These are phyloP conservation scores for Linyphia triangularis DNA, from an alignment of 2,888 invertebrate species.

Conservation along the genomic window DNA sequence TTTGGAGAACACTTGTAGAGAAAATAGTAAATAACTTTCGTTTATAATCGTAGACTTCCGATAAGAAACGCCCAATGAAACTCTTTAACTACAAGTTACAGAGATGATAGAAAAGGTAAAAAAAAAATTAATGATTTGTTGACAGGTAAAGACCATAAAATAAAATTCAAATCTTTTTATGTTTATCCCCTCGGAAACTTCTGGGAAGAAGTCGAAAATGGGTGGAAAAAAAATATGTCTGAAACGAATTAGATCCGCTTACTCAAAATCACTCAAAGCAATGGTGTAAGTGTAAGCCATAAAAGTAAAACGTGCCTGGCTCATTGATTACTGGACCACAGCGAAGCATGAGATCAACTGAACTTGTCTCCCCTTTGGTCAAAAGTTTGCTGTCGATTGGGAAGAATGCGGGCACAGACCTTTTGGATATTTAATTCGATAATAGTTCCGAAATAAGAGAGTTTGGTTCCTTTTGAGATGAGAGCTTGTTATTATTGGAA, in stretches of 20 bases:
- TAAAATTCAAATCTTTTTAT: slow-evolving; percentile 49
- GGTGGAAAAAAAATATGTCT: slow-evolving; percentile 28
- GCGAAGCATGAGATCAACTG: slow-evolving; percentile 46
- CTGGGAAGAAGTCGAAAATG: slow-evolving; percentile 55
- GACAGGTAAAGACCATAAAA: slow-evolving; percentile 37
- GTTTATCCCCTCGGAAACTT: slow-evolving; percentile 67
- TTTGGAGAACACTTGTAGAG: too few species aligned
- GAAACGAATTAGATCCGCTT: slow-evolving; percentile 68
- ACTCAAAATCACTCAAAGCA: slow-evolving; percentile 73
- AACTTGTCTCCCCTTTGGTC: slow-evolving; percentile 59
- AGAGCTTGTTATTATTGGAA: too few species aligned
- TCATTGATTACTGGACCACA: slow-evolving; percentile 64
- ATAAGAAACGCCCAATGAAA: too few species aligned
- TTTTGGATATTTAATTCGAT: too few species aligned
- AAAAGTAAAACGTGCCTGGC: slow-evolving; percentile 72
- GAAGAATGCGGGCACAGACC: too few species aligned
- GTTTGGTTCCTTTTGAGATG: too few species aligned
- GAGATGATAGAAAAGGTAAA: too few species aligned
- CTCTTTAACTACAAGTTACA: too few species aligned
- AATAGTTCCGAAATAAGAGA: too few species aligned
- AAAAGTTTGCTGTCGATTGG: slow-evolving; percentile 50
- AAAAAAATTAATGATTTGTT: neutral
- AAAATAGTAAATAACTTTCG: too few species aligned
- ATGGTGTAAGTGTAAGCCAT: slow-evolving; percentile 68
- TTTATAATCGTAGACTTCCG: too few species aligned